Evolutionary conservation across 2,888 invertebrate genomes (phyloP).

Genomic region (Elysia crispata): DNA sequence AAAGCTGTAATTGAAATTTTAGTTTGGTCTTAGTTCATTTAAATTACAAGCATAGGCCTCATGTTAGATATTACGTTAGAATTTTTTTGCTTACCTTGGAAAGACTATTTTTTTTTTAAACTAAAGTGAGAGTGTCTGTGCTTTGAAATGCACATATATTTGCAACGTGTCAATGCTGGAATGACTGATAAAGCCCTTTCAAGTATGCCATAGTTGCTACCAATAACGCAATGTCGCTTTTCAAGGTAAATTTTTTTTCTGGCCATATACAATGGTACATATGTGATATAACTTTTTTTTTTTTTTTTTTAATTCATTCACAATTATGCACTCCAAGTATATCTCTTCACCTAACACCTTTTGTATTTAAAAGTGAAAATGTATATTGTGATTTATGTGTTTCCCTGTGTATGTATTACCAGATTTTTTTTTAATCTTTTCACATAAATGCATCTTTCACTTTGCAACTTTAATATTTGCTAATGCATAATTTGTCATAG

Average conservation of each 20-base stretch:
- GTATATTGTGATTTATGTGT: background rate
- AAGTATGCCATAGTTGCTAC: no score
- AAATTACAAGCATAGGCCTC: no score
- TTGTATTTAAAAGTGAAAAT: background rate
- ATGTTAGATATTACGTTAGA: background rate
- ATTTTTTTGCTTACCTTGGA: background rate
- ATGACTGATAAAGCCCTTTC: no score
- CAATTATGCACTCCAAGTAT: constrained; percentile 40
- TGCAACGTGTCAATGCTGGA: no score
- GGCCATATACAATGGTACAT: constrained; percentile 20
- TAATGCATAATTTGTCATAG: constrained; percentile 35
- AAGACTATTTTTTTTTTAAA: background rate
- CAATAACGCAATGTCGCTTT: no score
- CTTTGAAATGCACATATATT: no score
- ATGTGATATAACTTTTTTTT: constrained; percentile 33
- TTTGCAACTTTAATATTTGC: constrained; percentile 28
- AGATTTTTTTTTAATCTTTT: background rate
- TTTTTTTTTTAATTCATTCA: constrained; percentile 5
- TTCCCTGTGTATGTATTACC: no score
- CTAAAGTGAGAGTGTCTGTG: background rate
- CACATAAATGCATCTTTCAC: background rate
- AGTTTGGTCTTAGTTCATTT: no score
- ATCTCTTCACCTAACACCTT: constrained; percentile 27
- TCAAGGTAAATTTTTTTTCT: no score
- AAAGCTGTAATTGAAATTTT: no score